Evolutionary conservation across 92 coral and sea anemone species (phyloP), one percentile per base, ranked within the genome.

Genomic region (Umimayanthus kanabou): DNA sequence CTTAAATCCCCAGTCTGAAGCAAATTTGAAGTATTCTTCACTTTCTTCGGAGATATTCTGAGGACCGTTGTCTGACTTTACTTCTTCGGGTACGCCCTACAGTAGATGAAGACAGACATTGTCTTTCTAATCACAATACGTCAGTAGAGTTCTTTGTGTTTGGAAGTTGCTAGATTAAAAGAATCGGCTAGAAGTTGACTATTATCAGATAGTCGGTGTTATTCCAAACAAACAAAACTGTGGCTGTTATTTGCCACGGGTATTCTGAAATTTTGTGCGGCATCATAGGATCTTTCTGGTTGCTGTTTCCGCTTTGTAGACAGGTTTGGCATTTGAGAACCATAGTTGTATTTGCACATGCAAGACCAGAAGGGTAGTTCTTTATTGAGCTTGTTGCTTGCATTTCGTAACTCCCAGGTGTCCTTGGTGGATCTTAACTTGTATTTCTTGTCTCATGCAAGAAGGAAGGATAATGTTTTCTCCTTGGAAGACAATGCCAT

Each of bases 381-480:
- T 39, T 72, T 45, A 16, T 0, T 33, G 37, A 33, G 88, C 91
- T 67, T 83, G 79, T 29, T 81, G 87, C 25, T 53, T 88, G 80
- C 87, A 71, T 70, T 55, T 81, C 76, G 82, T 77, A 10, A 88
- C 82, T 39, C 91, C 91, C 65, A 81, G 39, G 79, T 88, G 90
- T 20, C 87, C 72, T 57, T 80, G 81, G 85, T 81, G 87, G 22
- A 88, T 82, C 55, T 88, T 73, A 83, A 33, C 82, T 87, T 9
- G 57, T 9, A 50, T 50, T 50, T 8, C 57, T 50, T 50, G 57
- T 9, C 57, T 50, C 57, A 50, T 50, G 57, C 15, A 8, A 8
- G 57, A 50, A 50, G 57, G 57, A 50, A 2, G 14, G 2, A 50
- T 13, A 50, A 50, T 50, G 57, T 50, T 50, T 50, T 50, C 57